Conservation (phyloP, 2,113 vertebrate genomes). For the Puma concolor region DNA sequence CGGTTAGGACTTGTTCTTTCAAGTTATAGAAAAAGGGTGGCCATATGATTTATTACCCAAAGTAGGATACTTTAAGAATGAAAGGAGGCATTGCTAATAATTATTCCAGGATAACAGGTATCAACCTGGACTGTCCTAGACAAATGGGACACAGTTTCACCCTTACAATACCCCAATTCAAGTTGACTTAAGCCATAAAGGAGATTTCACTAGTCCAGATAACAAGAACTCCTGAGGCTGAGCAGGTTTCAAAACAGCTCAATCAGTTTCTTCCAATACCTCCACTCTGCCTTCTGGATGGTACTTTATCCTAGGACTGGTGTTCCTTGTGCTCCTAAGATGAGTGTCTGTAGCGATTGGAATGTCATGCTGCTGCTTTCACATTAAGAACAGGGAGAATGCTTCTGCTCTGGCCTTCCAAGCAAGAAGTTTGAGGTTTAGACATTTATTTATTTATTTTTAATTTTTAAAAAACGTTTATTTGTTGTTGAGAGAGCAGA, state of each 20-base stretch:
- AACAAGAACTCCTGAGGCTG: neutral
- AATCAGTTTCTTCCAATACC: neutral
- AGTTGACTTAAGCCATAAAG: neutral
- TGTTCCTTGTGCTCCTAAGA: neutral
- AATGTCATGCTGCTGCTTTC: neutral
- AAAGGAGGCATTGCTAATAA: neutral
- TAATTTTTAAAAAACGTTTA: too few species aligned
- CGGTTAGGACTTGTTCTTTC: neutral
- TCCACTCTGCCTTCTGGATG: neutral
- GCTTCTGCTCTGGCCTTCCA: neutral
- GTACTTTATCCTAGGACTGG: too few species aligned
- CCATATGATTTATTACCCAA: neutral
- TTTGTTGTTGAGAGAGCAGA: too few species aligned
- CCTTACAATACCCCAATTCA: neutral
- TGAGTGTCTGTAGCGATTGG: rapidly evolving
- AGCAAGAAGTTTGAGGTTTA: neutral
- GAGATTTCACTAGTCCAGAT: neutral
- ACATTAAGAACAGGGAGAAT: neutral
- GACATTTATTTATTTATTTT: too few species aligned
- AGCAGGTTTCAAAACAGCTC: neutral
- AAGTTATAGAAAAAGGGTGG: neutral
- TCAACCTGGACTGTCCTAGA: neutral
- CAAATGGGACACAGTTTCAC: neutral
- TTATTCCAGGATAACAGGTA: neutral
- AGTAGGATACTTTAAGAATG: neutral